A percentile compares a stretch with the other conserved stretches of the same genome.
Conservation (phyloP, 35 echinoderm and acorn worm genomes). For the Amphiura filiformis region DNA sequence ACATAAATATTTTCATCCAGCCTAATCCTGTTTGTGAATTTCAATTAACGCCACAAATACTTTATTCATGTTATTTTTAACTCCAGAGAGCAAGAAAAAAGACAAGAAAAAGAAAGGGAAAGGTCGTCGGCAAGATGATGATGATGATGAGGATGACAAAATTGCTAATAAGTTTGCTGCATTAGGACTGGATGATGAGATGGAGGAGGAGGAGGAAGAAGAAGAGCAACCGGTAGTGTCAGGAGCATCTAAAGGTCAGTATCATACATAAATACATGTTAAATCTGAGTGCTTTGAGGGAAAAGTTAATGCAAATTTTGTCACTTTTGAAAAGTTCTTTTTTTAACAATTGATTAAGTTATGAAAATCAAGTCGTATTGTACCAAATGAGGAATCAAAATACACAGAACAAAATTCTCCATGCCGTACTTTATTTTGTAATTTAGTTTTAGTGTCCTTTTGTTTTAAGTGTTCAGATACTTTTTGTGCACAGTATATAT, state of each 20-base stretch:
- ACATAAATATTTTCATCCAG: too few relatives aligned
- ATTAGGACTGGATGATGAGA: constrained; percentile 3
- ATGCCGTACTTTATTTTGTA: background rate
- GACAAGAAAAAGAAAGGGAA: constrained; percentile 70
- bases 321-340: too few relatives aligned
- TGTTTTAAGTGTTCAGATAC: background rate
- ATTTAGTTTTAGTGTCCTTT: background rate
- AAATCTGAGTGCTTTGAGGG: too few relatives aligned
- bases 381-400: too few relatives aligned
- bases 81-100: constrained; percentile 29
- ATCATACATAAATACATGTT: background rate
- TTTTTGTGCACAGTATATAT: background rate
- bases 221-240: constrained; percentile 18
- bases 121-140: constrained; percentile 1
- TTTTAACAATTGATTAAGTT: too few relatives aligned
- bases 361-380: too few relatives aligned
- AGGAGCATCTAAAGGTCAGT: constrained; percentile 31
- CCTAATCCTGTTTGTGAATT: too few relatives aligned
- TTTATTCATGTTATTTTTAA: too few relatives aligned
- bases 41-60: too few relatives aligned
- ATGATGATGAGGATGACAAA: constrained; percentile 52
- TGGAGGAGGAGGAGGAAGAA: constrained; percentile 20
- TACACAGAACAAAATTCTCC: too few relatives aligned
- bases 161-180: constrained; percentile 25
- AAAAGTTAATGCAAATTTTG: background rate